A percentile compares a stretch with the other conserved stretches of the same genome.
These are phyloP conservation scores for Hipposideros larvatus DNA, from an alignment of 2,797 vertebrate species.

Conservation along the genomic window DNA sequence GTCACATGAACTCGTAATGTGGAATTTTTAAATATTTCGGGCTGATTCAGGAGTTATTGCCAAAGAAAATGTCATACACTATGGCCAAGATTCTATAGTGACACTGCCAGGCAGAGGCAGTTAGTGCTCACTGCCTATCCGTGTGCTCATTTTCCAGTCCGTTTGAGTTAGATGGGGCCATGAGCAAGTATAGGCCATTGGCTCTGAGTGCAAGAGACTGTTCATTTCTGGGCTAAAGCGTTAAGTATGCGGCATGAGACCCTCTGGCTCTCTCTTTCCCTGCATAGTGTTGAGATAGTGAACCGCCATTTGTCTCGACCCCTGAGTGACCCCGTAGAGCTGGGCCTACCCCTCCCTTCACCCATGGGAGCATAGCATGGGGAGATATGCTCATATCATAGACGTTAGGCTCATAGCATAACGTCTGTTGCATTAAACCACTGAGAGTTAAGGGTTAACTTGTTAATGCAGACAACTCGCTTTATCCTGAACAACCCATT, in stretches of 20 bases:
- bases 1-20: neutral
- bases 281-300: neutral
- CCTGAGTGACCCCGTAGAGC: neutral
- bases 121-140: neutral
- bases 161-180: neutral
- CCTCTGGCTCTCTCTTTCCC: neutral
- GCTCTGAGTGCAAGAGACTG: neutral
- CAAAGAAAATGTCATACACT: neutral
- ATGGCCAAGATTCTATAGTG: neutral
- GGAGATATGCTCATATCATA: too few relatives aligned
- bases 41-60: neutral
- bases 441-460: neutral
- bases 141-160: neutral
- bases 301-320: neutral
- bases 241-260: neutral
- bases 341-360: neutral
- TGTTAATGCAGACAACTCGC: neutral
- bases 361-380: neutral
- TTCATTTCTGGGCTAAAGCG: neutral
- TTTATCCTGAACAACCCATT: conserved; percentile 34
- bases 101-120: neutral
- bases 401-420: too few relatives aligned
- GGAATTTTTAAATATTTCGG: neutral
- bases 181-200: neutral
- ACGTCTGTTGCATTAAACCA: neutral